Conservation (phyloP, 2,113 vertebrate species). For the Paracanthobrama guichenoti region DNA sequence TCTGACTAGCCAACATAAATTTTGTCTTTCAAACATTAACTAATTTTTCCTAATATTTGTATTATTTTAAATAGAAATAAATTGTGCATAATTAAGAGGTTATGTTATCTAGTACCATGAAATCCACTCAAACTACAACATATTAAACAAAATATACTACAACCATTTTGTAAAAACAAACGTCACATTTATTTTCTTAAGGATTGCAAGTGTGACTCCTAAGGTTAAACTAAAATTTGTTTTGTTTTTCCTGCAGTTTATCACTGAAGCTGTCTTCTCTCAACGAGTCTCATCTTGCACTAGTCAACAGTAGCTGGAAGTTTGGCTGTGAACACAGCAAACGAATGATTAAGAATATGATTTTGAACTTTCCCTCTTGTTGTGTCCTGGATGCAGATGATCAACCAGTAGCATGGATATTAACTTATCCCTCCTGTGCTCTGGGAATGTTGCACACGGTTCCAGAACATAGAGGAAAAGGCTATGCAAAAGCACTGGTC, state of each 20-base stretch:
- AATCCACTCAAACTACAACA: background rate
- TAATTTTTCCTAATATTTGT: background rate
- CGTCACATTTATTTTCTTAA: background rate
- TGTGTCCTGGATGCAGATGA: constrained; percentile 64
- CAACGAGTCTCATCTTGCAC: constrained; percentile 61
- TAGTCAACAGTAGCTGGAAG: constrained; percentile 68
- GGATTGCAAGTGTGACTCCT: background rate
- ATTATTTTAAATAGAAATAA: background rate
- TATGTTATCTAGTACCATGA: background rate
- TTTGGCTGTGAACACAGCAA: constrained; percentile 54
- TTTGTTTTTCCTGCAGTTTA: constrained; percentile 34
- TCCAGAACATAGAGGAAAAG: constrained; percentile 69
- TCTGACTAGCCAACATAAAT: too few relatives aligned
- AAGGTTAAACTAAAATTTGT: background rate
- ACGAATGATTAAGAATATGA: constrained; percentile 59
- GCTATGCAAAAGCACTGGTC: constrained; percentile 70
- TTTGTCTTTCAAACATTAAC: too few relatives aligned
- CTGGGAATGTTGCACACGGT: constrained; percentile 67
- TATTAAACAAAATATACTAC: background rate
- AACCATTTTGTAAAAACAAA: background rate
- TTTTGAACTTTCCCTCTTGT: constrained; percentile 66
- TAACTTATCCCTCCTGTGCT: constrained; percentile 58
- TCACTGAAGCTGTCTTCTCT: constrained; percentile 60
- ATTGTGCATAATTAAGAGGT: background rate
- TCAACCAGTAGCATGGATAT: constrained; percentile 68